These are phyloP conservation scores for Ptiloglossa arizonensis DNA, from an alignment of 1,140 invertebrate genomes.

Conservation along the genomic window DNA sequence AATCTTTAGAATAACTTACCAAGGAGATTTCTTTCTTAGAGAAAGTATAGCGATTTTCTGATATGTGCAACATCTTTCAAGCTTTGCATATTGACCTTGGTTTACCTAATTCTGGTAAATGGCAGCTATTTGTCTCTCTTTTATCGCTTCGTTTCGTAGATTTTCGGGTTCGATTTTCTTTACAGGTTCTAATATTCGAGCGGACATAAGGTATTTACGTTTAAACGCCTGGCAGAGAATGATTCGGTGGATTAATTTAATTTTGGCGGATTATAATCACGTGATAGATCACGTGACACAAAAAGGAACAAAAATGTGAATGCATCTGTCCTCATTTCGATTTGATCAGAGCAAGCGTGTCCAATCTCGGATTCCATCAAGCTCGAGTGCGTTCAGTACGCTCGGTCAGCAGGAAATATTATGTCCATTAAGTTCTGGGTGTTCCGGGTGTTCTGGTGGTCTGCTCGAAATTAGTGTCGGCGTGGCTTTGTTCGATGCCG, in stretches of 20 bases:
- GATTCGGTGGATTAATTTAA: not conserved
- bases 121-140: no score
- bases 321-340: constrained; percentile 40
- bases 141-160: no score
- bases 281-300: no score
- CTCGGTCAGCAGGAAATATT: constrained; percentile 70
- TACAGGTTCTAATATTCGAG: no score
- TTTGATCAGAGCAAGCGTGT: constrained; percentile 68
- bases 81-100: no score
- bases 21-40: no score
- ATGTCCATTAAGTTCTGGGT: constrained; percentile 69
- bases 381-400: constrained; percentile 34
- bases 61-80: no score
- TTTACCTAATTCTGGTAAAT: no score
- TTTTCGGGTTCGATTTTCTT: no score
- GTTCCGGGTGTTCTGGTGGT: constrained; percentile 66
- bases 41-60: no score
- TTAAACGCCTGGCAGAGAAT: not conserved
- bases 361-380: constrained; percentile 54
- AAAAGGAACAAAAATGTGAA: not conserved
- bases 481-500: constrained; percentile 60
- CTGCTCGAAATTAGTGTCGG: constrained; percentile 64
- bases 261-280: not conserved
- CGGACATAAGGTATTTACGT: no score
- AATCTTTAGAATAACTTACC: no score